Conservation (phyloP, 2,888 invertebrate species). For the Pyrrhosoma nymphula region DNA sequence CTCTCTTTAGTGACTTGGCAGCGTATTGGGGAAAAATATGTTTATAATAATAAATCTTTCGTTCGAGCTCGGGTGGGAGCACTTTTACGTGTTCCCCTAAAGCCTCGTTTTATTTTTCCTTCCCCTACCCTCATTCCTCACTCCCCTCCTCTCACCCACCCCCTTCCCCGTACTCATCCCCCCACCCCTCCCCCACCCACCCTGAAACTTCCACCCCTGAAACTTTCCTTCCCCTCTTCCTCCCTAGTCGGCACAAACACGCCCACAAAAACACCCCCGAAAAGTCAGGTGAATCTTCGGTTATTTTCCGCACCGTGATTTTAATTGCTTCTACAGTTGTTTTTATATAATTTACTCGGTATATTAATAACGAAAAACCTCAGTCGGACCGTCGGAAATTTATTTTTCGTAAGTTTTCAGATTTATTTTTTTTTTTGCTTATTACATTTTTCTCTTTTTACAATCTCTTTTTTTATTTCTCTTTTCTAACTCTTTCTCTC, state of each 20-base stretch:
- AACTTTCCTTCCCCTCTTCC: no score
- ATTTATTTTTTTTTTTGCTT: neutral
- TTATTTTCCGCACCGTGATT: constrained; percentile 8
- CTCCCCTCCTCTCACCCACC: neutral
- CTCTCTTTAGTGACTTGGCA: neutral
- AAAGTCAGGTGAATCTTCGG: constrained; percentile 22
- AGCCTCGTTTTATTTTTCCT: neutral
- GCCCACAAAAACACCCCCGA: neutral
- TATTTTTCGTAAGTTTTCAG: neutral
- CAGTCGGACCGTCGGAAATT: neutral
- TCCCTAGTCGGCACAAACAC: neutral
- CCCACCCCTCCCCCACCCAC: neutral
- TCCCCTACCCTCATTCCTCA: neutral
- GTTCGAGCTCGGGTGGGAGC: neutral
- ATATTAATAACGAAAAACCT: neutral
- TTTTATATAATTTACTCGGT: constrained; percentile 25
- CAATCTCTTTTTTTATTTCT: neutral
- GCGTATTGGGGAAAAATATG: neutral
- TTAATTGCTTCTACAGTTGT: neutral
- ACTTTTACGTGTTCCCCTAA: neutral
- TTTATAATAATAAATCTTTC: neutral
- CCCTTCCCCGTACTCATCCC: neutral
- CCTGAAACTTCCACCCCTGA: neutral
- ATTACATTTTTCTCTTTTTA: neutral
- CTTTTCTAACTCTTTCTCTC: neutral